These are phyloP conservation scores for Oryzias woworae DNA, from an alignment of 2,113 vertebrate genomes.

Conservation along the genomic window DNA sequence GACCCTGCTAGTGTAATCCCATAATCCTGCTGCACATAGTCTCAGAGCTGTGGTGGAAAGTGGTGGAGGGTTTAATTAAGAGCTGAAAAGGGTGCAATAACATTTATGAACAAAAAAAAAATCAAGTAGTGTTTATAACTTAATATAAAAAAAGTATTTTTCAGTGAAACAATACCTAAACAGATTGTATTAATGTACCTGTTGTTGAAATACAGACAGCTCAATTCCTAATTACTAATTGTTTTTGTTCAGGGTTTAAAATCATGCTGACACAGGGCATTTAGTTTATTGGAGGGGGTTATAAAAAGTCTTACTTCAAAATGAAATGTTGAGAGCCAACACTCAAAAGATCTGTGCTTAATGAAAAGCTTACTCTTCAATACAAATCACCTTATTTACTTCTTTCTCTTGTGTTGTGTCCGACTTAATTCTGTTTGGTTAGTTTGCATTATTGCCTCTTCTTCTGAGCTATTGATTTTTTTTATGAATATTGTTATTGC, in stretches of 20 bases:
- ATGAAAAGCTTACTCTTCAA: conserved; percentile 95
- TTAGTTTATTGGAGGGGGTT: conserved; percentile 39
- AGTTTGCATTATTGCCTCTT: conserved; percentile 88
- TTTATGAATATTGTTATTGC: conserved; percentile 93
- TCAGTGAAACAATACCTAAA: conserved; percentile 3
- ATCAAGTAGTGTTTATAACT: conserved; percentile 30
- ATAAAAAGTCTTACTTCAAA: conserved; percentile 75
- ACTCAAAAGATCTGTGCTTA: conserved; percentile 82
- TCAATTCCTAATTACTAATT: conserved; percentile 26
- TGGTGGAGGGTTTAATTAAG: conserved; percentile 97
- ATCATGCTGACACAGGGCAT: conserved; percentile 64
- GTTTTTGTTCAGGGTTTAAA: conserved; percentile 30
- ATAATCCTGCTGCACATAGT: conserved; percentile 96
- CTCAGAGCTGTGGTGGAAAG: conserved; percentile 82
- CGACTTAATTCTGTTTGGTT: conserved; percentile 90
- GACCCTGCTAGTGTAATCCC: conserved; percentile 93
- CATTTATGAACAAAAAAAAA: conserved; percentile 57
- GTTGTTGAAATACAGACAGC: conserved; percentile 14
- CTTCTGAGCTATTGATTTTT: conserved; percentile 93
- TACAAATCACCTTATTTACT: conserved; percentile 89
- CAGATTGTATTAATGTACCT: conserved; percentile 4
- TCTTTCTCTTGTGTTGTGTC: conserved; percentile 74
- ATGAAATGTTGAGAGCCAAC: conserved; percentile 84
- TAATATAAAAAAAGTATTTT: conserved; percentile 1
- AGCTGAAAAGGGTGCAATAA: conserved; percentile 66